Conservation (phyloP, 2,888 invertebrate species). For the Spodoptera littoralis region DNA sequence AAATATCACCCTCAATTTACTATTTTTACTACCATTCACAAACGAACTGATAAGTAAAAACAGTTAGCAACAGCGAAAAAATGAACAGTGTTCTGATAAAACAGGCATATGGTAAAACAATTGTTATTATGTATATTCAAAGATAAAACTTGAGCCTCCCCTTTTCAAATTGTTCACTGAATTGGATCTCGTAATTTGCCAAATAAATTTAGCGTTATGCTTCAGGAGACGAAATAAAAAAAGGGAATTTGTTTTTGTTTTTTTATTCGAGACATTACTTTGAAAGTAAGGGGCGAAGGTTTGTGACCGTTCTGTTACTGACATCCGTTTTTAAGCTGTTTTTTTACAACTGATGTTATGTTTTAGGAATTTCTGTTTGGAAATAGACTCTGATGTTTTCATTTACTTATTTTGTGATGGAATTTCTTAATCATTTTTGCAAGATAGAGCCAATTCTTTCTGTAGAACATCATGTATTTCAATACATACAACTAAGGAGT, state of each 20-base stretch:
- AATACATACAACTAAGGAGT: too few species aligned
- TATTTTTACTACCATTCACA: too few species aligned
- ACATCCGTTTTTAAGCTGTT: conserved; percentile 28
- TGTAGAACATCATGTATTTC: too few species aligned
- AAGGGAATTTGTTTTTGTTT: conserved; percentile 51
- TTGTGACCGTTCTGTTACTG: conserved; percentile 13
- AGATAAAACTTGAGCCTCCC: conserved; percentile 37
- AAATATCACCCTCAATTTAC: too few species aligned
- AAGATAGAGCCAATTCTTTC: background rate
- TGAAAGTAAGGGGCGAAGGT: conserved; percentile 17
- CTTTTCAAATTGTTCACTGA: conserved; percentile 53
- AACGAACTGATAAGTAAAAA: background rate
- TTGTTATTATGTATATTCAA: conserved; percentile 39
- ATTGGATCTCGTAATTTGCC: conserved; percentile 62
- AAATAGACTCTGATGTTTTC: conserved; percentile 18
- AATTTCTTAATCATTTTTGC: background rate
- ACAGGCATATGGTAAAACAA: conserved; percentile 38
- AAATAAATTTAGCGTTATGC: conserved; percentile 59
- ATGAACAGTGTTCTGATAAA: conserved; percentile 33
- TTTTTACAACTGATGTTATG: conserved; percentile 24
- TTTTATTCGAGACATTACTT: conserved; percentile 41
- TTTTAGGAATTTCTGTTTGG: conserved; percentile 13
- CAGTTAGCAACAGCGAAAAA: conserved; percentile 18
- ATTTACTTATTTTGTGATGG: conserved; percentile 23
- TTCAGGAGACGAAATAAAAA: conserved; percentile 39